Conservation (phyloP, 2,888 invertebrate genomes). For the Tenthredo scrophulariae region DNA sequence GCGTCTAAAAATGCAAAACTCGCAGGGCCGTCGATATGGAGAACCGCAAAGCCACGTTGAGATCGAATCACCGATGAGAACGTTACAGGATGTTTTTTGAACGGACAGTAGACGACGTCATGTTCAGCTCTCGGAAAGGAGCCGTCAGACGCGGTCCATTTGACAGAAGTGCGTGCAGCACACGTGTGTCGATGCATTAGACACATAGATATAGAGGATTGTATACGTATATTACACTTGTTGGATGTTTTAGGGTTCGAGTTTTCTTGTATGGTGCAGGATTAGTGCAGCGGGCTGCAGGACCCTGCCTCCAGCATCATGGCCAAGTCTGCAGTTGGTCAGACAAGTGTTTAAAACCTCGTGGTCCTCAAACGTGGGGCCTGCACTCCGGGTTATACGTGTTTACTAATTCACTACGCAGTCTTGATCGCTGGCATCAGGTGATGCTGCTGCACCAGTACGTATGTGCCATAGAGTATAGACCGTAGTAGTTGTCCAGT, state of each 20-base stretch:
- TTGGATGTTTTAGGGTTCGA: neutral
- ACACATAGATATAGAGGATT: neutral
- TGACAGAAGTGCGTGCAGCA: constrained; percentile 45
- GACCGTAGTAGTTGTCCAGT: constrained; percentile 17
- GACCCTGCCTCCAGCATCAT: neutral
- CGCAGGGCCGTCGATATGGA: neutral
- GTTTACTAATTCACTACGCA: constrained; percentile 10
- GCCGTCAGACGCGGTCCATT: constrained; percentile 47
- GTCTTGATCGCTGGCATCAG: neutral
- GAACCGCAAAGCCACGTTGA: neutral
- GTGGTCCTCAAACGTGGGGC: neutral
- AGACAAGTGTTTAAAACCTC: neutral
- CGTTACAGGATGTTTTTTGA: constrained; percentile 3
- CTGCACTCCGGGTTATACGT: neutral
- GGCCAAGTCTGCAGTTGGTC: neutral
- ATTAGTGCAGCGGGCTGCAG: neutral
- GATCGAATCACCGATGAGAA: neutral
- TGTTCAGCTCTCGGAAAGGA: constrained; percentile 37
- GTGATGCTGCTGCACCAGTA: constrained; percentile 24
- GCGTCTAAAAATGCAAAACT: neutral
- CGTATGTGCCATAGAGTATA: constrained; percentile 4
- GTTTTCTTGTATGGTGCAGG: neutral
- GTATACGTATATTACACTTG: neutral
- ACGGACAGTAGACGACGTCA: constrained; percentile 32
- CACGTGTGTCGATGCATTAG: constrained; percentile 35